These are phyloP conservation scores for Drosophila burlai DNA, from an alignment of 1,140 invertebrate genomes.

Conservation along the genomic window DNA sequence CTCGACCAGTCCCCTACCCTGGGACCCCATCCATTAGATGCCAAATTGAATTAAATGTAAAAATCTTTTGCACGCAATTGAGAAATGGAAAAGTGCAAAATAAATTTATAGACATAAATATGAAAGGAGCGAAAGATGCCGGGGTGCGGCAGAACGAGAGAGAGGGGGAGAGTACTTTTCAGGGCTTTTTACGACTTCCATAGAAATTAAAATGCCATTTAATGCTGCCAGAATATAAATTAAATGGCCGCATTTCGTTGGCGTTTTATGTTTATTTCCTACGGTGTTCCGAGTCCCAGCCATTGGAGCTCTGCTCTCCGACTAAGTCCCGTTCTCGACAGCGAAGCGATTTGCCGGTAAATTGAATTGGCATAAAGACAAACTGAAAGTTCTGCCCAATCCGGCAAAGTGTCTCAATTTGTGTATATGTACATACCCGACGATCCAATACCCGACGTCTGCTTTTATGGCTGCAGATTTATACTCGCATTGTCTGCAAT, in stretches of 20 bases:
- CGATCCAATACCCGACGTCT: conserved; percentile 17
- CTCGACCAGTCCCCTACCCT: neutral
- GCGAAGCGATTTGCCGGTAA: conserved; percentile 46
- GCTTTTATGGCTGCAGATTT: conserved; percentile 48
- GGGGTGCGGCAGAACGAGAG: neutral
- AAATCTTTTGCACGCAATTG: conserved; percentile 66
- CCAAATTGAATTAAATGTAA: conserved; percentile 82
- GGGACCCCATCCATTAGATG: conserved; percentile 42
- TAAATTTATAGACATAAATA: conserved; percentile 64
- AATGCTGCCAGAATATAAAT: conserved; percentile 56
- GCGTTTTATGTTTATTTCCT: conserved; percentile 55
- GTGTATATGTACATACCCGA: conserved; percentile 4
- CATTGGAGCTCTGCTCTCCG: neutral
- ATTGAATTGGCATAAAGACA: conserved; percentile 65
- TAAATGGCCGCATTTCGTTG: conserved; percentile 49
- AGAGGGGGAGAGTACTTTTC: conserved; percentile 16
- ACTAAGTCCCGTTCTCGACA: neutral
- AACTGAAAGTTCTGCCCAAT: conserved; percentile 31
- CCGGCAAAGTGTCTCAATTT: conserved; percentile 41
- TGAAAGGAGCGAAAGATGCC: conserved; percentile 25
- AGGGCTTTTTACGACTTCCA: conserved; percentile 55
- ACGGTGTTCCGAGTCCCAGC: conserved; percentile 7
- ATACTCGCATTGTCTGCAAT: conserved; percentile 22
- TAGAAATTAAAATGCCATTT: conserved; percentile 66
- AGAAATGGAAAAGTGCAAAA: conserved; percentile 55